Percentiles rank a stretch among this genome's conserved stretches.
phyloP scores from a whole-genome alignment of 2,113 vertebrate species.

The Odontophorus gujanensis region DNA sequence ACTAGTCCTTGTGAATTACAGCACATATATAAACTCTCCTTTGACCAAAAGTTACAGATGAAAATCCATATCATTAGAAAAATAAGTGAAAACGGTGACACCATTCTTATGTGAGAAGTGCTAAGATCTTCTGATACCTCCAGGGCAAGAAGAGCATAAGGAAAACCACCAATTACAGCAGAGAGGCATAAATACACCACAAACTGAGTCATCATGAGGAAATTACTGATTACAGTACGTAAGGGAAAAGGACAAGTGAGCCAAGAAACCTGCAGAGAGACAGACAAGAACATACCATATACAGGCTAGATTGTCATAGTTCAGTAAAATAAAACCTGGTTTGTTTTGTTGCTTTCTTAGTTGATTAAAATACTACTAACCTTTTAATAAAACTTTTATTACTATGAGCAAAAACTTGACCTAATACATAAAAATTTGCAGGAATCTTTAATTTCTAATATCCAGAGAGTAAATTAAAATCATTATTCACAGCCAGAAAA shows the following conservation, averaged over 20 bases:
- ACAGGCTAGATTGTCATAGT: not conserved
- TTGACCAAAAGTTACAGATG: not conserved
- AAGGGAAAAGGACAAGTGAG: not conserved
- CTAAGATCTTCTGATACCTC: not conserved
- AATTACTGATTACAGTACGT: not conserved
- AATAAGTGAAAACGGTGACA: not conserved
- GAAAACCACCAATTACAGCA: not conserved
- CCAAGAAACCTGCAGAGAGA: not conserved
- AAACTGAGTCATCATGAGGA: not conserved
- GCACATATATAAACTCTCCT: not conserved
- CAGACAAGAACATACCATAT: not conserved
- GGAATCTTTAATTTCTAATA: not conserved
- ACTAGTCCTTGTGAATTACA: not conserved
- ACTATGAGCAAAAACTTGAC: not conserved
- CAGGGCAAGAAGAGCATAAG: not conserved
- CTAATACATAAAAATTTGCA: not conserved
- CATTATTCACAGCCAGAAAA: not conserved
- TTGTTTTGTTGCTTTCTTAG: not conserved
- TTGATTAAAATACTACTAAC: not conserved
- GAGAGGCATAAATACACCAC: not conserved
- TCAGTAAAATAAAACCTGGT: not conserved
- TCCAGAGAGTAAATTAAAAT: not conserved
- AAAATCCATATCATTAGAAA: not conserved
- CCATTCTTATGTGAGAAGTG: not conserved
- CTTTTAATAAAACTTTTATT: not conserved